These are phyloP conservation scores for Reticulitermes lucifugus DNA, from an alignment of 2,888 invertebrate species.

Conservation along the genomic window DNA sequence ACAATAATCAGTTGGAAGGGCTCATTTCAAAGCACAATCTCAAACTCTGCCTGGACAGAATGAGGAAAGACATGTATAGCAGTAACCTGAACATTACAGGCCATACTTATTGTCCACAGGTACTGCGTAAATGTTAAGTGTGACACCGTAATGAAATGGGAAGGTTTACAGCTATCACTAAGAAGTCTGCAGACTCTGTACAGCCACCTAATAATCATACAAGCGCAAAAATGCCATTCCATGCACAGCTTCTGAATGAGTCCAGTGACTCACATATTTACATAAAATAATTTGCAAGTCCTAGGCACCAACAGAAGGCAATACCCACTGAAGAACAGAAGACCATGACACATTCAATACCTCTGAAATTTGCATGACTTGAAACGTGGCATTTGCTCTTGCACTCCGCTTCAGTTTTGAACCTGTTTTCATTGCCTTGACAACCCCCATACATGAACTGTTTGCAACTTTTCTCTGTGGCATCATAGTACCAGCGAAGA, in stretches of 20 bases:
- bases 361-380: conserved; percentile 44
- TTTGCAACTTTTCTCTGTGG: conserved; percentile 62
- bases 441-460: conserved; percentile 68
- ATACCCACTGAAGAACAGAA: background rate
- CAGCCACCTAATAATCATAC: background rate
- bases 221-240: background rate
- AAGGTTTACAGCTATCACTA: no score
- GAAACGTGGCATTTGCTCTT: conserved; percentile 59
- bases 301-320: background rate
- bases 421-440: conserved; percentile 65
- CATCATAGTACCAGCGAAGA: conserved; percentile 66
- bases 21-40: no score
- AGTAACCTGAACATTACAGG: no score
- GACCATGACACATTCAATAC: conserved; percentile 42
- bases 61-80: no score
- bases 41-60: no score
- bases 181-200: background rate
- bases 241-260: background rate
- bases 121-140: no score
- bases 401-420: conserved; percentile 61
- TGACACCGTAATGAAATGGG: no score
- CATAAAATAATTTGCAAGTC: background rate
- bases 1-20: no score
- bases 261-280: background rate
- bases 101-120: no score